phyloP scores from a whole-genome alignment of 2,888 invertebrate genomes.

The Dynastes maya region DNA sequence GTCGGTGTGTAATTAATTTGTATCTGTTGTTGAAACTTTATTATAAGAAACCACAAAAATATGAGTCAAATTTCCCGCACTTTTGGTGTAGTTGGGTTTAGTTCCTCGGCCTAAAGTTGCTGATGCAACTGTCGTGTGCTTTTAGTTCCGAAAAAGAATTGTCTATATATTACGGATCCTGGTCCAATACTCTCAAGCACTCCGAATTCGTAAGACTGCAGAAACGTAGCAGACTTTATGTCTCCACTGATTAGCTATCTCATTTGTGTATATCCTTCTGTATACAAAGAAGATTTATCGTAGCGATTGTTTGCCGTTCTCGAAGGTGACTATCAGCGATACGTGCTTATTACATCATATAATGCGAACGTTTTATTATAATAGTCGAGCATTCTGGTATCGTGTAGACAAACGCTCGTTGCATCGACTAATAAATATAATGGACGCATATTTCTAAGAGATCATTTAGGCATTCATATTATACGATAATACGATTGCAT shows the following conservation, averaged over 20 bases:
- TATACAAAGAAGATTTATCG: not conserved
- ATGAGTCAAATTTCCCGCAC: no score
- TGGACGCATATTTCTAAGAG: not conserved
- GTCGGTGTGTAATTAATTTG: no score
- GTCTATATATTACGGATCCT: no score
- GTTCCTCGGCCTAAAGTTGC: no score
- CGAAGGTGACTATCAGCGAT: not conserved
- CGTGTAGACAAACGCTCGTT: not conserved
- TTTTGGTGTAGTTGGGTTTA: no score
- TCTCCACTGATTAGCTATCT: not conserved
- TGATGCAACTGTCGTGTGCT: no score
- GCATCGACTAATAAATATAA: constrained; percentile 13
- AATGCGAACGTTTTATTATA: constrained; percentile 7
- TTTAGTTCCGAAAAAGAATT: no score
- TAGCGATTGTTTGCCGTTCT: not conserved
- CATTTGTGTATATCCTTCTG: not conserved
- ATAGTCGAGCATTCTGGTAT: not conserved
- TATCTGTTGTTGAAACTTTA: no score
- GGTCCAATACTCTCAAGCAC: no score
- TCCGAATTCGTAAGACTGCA: no score
- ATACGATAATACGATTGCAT: constrained; percentile 3
- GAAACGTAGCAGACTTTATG: no score
- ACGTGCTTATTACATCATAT: not conserved
- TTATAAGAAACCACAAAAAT: no score
- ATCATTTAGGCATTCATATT: constrained; percentile 13